These are phyloP conservation scores for Listronotus bonariensis DNA, from an alignment of 1,140 invertebrate genomes.

Conservation along the genomic window DNA sequence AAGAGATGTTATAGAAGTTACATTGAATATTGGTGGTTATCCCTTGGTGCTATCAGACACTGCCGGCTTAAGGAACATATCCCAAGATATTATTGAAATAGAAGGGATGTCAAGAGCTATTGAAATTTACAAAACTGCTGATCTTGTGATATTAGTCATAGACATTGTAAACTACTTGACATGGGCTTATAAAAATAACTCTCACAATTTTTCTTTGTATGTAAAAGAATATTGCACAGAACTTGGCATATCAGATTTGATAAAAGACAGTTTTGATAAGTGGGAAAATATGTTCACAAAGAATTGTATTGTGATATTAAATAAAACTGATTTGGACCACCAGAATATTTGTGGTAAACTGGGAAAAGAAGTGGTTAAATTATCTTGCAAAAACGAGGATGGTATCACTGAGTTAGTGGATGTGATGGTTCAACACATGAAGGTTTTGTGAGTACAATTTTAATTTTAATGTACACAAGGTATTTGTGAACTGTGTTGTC, in stretches of 20 bases:
- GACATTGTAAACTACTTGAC: constrained; percentile 59
- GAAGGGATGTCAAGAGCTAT: constrained; percentile 79
- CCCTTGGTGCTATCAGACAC: constrained; percentile 85
- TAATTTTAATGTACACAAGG: too few species aligned
- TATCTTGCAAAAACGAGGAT: constrained; percentile 69
- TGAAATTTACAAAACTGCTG: constrained; percentile 62
- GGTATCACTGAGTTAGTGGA: constrained; percentile 65
- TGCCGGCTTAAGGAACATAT: constrained; percentile 74
- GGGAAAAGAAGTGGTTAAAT: constrained; percentile 42
- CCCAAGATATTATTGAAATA: constrained; percentile 71
- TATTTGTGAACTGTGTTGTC: too few species aligned
- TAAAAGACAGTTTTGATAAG: constrained; percentile 44
- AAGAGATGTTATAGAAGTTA: constrained; percentile 80
- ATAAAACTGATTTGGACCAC: constrained; percentile 68
- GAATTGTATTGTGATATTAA: constrained; percentile 63
- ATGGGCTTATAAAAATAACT: constrained; percentile 35
- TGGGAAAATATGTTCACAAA: constrained; percentile 44
- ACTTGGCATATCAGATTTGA: constrained; percentile 36
- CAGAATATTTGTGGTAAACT: constrained; percentile 42
- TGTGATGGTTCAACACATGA: constrained; percentile 60
- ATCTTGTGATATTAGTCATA: constrained; percentile 71
- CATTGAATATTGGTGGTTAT: constrained; percentile 79
- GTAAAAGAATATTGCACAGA: constrained; percentile 54
- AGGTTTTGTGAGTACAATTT: constrained; percentile 61
- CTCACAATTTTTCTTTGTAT: constrained; percentile 52